Evolutionary conservation across 2,888 invertebrate genomes (phyloP).

Genomic region (Actias luna): DNA sequence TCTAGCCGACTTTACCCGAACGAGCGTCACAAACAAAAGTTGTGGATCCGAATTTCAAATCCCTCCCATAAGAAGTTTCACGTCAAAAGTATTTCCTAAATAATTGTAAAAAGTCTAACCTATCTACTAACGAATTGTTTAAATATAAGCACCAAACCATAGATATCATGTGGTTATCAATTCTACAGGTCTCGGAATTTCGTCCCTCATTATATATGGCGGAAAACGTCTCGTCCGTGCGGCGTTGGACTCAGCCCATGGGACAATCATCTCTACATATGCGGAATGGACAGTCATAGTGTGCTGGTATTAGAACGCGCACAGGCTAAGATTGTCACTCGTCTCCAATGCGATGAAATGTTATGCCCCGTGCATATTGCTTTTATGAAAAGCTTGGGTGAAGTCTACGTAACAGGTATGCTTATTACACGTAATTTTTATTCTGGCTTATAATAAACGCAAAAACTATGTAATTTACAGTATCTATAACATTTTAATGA

Average conservation of each 20-base stretch:
- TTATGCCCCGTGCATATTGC: slow-evolving; percentile 83
- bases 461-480: no score
- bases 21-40: no score
- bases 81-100: no score
- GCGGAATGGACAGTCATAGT: slow-evolving; percentile 85
- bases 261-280: slow-evolving; percentile 82
- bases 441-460: neutral
- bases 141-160: no score
- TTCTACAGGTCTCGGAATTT: slow-evolving; percentile 72
- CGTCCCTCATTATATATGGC: slow-evolving; percentile 79
- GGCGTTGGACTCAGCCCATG: slow-evolving; percentile 86
- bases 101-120: no score
- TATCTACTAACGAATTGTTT: no score
- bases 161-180: neutral
- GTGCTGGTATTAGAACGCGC: slow-evolving; percentile 74
- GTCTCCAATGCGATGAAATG: slow-evolving; percentile 80
- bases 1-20: no score
- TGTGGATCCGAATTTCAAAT: no score
- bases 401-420: slow-evolving; percentile 83
- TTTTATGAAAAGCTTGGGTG: slow-evolving; percentile 78
- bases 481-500: no score
- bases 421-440: neutral
- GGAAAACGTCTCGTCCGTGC: slow-evolving; percentile 83
- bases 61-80: no score
- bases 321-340: slow-evolving; percentile 76